These are phyloP conservation scores for Onychomys torridus DNA, from an alignment of 2,797 vertebrate genomes.

Conservation along the genomic window DNA sequence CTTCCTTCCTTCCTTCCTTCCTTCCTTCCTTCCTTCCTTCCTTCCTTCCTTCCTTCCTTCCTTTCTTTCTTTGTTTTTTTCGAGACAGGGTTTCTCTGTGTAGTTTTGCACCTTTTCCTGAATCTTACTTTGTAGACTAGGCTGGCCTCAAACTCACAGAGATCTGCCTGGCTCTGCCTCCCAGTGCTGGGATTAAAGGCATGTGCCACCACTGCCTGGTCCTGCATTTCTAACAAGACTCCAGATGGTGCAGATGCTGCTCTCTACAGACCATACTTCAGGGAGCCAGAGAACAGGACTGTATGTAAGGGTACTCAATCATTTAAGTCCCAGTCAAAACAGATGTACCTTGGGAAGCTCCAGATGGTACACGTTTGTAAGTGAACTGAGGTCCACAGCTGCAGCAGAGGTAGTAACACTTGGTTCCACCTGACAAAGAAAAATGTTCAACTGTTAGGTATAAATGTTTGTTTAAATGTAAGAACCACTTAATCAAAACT, in stretches of 20 bases:
- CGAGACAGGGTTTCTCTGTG: too few species aligned
- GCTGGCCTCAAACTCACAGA: too few species aligned
- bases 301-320: not conserved
- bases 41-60: too few species aligned
- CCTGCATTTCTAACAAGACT: not conserved
- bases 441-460: constrained; percentile 1
- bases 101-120: too few species aligned
- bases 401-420: constrained; percentile 61
- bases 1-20: too few species aligned
- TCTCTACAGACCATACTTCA: not conserved
- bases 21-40: too few species aligned
- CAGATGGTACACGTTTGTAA: constrained; percentile 88
- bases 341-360: constrained; percentile 91
- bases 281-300: not conserved
- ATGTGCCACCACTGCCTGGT: too few species aligned
- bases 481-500: constrained; percentile 6
- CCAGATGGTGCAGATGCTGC: not conserved
- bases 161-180: too few species aligned
- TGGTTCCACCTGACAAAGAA: constrained; percentile 82
- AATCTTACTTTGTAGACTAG: too few species aligned
- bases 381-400: constrained; percentile 84
- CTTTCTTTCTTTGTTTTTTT: too few species aligned
- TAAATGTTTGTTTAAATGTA: constrained; percentile 46
- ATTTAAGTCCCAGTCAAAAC: not conserved
- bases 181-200: too few species aligned